Base-by-base conservation (phyloP, 1,140 invertebrate species). In the Scylla paramamosain region DNA sequence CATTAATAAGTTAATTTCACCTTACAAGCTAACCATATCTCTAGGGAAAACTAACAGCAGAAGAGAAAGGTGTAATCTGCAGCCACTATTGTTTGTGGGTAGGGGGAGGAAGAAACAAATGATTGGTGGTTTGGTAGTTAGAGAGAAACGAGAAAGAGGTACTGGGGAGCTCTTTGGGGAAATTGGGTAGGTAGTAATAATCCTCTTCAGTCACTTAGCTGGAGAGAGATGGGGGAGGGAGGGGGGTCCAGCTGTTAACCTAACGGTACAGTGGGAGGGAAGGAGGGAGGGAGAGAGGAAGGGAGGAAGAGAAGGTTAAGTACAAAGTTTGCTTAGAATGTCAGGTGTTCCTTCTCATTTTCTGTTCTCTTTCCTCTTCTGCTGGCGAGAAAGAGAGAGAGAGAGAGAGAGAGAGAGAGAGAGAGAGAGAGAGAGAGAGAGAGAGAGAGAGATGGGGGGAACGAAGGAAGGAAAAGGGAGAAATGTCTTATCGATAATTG, bases 291-390 rank as follows among this genome's bases (percentile, higher is more conserved):
- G 67, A 8, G 20, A 20, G 67, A 77, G 67, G 25, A 20, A n/a
- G 67, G 67, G n/a, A n/a, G 67, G n/a, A n/a, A 77, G 25, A 20
- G 67, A 77, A n/a, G 16, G 8, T 0, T 20, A 1, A n/a, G n/a
- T 77, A 77, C 67, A 77, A n/a, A n/a, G n/a, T 77, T n/a, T 77
- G 67, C n/a, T 77, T n/a, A 77, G 67, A n/a, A 77, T 77, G 67
- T 77, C 20, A n/a, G 20, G 20, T 39, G n/a, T n/a, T 77, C 25
- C 67, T 16, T 67, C 59, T n/a, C 6, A 39, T 77, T n/a, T n/a
- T 77, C 67, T n/a, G 39, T n/a, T 77, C 25, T n/a, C 67, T 77
- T n/a, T 77, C 25, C 25, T n/a, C 10, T 59, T 59, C 4, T 31
- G 31, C 6, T n/a, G 32, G 14, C 8, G 14, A 46, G 84, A 87